Percentiles rank a stretch among this genome's conserved stretches.
Evolutionary conservation across 2,888 invertebrate species (phyloP).

Genomic region (Ypsolopha scabrella): DNA sequence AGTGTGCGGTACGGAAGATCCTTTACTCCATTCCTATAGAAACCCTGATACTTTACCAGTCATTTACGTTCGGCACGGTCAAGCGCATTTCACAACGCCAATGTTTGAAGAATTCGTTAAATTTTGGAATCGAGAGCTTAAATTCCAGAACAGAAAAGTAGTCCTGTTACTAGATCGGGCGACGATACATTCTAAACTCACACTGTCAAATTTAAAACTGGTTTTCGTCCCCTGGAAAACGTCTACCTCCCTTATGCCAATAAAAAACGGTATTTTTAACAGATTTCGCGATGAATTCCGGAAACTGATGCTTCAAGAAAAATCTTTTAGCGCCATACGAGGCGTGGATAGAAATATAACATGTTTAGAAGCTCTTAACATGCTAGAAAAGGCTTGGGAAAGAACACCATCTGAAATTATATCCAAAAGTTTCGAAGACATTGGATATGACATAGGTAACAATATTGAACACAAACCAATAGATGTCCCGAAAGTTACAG

Average conservation of each 20-base stretch:
- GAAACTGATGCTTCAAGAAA: conserved; percentile 23
- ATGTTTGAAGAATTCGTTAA: conserved; percentile 33
- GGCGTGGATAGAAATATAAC: conserved; percentile 28
- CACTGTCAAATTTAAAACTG: conserved; percentile 27
- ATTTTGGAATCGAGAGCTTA: conserved; percentile 28
- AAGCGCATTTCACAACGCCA: conserved; percentile 30
- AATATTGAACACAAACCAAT: conserved; percentile 10
- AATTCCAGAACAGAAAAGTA: conserved; percentile 20
- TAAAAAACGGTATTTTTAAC: conserved; percentile 27
- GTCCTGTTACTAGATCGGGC: conserved; percentile 28
- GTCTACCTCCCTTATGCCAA: conserved; percentile 25
- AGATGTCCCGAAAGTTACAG: conserved; percentile 16
- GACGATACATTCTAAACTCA: conserved; percentile 30
- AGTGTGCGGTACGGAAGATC: conserved; percentile 32
- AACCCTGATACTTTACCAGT: conserved; percentile 27
- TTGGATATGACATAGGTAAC: conserved; percentile 25
- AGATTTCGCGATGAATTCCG: conserved; percentile 28
- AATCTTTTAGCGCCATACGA: conserved; percentile 22
- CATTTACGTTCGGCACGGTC: conserved; percentile 25
- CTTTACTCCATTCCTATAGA: conserved; percentile 23
- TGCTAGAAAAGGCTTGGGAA: conserved; percentile 31
- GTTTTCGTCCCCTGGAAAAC: conserved; percentile 36
- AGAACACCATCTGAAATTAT: conserved; percentile 21
- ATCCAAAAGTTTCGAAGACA: conserved; percentile 21
- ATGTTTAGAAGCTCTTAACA: conserved; percentile 27